Percentiles rank a stretch among this genome's conserved stretches.
These are phyloP conservation scores for Dunckerocampus dactyliophorus DNA, from an alignment of 2,113 vertebrate species.

Conservation along the genomic window DNA sequence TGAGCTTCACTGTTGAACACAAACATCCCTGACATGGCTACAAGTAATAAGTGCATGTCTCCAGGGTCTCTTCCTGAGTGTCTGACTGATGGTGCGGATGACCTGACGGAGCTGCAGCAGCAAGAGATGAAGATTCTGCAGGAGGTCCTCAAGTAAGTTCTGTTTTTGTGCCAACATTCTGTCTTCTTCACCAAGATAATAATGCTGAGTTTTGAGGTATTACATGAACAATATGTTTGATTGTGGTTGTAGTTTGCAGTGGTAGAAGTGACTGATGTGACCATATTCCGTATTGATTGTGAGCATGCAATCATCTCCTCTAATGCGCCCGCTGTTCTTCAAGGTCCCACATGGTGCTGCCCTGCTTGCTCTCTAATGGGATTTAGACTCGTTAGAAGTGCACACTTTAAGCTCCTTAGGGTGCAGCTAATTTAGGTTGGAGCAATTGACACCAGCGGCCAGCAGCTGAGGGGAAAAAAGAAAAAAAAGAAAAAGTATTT, in stretches of 20 bases:
- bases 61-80: constrained; percentile 90
- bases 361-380: constrained; percentile 54
- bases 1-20: constrained; percentile 42
- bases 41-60: constrained; percentile 5
- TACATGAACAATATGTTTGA: too few relatives aligned
- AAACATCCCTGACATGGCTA: background rate
- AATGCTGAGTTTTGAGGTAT: too few relatives aligned
- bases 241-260: too few relatives aligned
- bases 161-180: background rate
- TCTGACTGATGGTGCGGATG: constrained; percentile 87
- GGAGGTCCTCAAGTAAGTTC: constrained; percentile 87
- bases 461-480: constrained; percentile 40
- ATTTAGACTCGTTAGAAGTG: constrained; percentile 50
- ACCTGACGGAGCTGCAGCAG: constrained; percentile 88
- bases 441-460: constrained; percentile 48
- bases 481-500: constrained; percentile 37
- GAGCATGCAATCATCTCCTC: background rate
- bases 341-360: constrained; percentile 2
- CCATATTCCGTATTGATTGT: too few relatives aligned
- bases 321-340: background rate
- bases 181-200: too few relatives aligned
- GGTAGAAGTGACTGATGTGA: too few relatives aligned
- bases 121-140: constrained; percentile 93
- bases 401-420: constrained; percentile 65
- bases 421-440: constrained; percentile 54